These are phyloP conservation scores for Scaptomyza montana DNA, from an alignment of 1,140 invertebrate genomes.

Conservation along the genomic window DNA sequence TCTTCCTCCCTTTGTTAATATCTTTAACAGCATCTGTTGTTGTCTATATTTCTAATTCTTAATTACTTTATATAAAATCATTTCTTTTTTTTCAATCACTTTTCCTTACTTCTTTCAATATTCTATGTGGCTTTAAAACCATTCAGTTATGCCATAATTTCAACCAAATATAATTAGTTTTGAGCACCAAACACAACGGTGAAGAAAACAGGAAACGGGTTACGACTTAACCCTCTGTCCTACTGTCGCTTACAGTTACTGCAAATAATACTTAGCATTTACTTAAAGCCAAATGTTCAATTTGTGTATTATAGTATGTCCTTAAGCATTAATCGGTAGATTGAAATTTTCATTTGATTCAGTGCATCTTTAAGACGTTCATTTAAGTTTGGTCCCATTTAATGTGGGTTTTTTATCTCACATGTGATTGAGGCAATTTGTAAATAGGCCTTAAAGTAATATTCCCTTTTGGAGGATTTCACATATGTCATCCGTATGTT, in stretches of 20 bases:
- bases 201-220: background rate
- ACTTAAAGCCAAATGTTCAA: background rate
- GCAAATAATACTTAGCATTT: background rate
- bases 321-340: background rate
- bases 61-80: too few species aligned
- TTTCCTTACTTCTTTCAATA: too few species aligned
- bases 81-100: too few species aligned
- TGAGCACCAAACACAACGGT: background rate
- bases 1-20: too few species aligned
- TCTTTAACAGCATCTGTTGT: too few species aligned
- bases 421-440: background rate
- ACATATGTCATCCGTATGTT: slow-evolving; percentile 24
- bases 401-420: background rate
- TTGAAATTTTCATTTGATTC: slow-evolving; percentile 11
- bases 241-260: too few species aligned
- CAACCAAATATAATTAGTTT: background rate
- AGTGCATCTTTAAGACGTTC: slow-evolving; percentile 18
- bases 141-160: too few species aligned
- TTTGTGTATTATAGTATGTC: background rate
- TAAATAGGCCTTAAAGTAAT: slow-evolving; percentile 36
- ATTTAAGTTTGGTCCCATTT: slow-evolving; percentile 19
- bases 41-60: too few species aligned
- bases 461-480: slow-evolving; percentile 11
- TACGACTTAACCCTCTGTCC: too few species aligned
- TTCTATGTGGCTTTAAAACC: too few species aligned